Evolutionary conservation across 2,113 vertebrate species (phyloP).

Genomic region (Cyprinodon variegatus): DNA sequence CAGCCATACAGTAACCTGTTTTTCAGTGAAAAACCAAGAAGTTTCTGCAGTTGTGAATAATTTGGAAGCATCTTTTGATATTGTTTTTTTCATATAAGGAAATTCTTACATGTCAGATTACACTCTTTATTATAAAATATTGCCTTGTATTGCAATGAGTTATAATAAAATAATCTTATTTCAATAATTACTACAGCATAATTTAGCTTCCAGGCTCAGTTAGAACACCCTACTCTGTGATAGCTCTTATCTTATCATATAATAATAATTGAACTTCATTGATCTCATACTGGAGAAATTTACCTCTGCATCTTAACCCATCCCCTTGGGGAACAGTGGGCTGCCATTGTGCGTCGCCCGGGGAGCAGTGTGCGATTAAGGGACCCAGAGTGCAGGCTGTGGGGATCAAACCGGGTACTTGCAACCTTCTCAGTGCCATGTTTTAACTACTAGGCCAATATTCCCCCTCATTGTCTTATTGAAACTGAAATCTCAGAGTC

Average conservation of each 20-base stretch:
- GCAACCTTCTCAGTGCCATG: too few species aligned
- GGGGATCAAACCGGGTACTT: too few species aligned
- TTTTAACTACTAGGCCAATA: too few species aligned
- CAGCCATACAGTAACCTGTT: background rate
- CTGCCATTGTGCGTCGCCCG: too few species aligned
- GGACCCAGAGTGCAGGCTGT: too few species aligned
- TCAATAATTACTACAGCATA: background rate
- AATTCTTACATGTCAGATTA: background rate
- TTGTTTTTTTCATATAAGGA: background rate
- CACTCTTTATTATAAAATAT: background rate
- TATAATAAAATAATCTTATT: background rate
- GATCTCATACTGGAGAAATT: too few species aligned
- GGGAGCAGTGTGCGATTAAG: too few species aligned
- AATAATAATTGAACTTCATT: too few species aligned
- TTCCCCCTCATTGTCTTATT: background rate
- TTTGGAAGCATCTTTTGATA: too few species aligned
- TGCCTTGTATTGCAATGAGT: too few species aligned
- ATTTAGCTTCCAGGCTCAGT: background rate
- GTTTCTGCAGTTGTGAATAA: background rate
- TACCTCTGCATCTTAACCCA: too few species aligned
- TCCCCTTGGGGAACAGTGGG: too few species aligned
- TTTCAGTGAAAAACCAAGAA: background rate
- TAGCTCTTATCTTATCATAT: background rate
- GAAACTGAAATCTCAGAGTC: background rate
- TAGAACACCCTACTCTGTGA: background rate